phyloP scores from a whole-genome alignment of 2,888 invertebrate species.

The Calliopum simillimum region DNA sequence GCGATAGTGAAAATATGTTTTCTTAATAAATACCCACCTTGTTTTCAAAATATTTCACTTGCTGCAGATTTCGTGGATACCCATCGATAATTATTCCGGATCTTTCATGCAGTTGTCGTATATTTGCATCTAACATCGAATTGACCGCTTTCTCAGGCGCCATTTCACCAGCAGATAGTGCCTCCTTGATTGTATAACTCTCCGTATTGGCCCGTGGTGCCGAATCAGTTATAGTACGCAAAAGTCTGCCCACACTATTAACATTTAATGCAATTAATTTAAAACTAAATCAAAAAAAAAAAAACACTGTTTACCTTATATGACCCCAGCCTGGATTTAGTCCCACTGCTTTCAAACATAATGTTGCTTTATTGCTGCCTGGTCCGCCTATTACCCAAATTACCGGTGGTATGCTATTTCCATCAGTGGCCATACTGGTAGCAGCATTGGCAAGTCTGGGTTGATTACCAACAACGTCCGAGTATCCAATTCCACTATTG shows the following conservation, averaged over 20 bases:
- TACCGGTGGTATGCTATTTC: slow-evolving; percentile 63
- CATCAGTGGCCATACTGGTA: slow-evolving; percentile 48
- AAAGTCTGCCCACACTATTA: slow-evolving; percentile 78
- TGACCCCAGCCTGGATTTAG: slow-evolving; percentile 81
- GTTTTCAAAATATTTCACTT: slow-evolving; percentile 88
- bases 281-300: neutral
- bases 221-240: slow-evolving; percentile 80
- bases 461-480: slow-evolving; percentile 55
- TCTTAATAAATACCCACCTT: too few species aligned
- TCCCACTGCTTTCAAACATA: slow-evolving; percentile 80
- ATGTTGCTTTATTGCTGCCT: slow-evolving; percentile 87
- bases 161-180: slow-evolving; percentile 84
- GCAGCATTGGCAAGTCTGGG: slow-evolving; percentile 49
- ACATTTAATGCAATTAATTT: neutral
- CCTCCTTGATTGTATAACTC: slow-evolving; percentile 75
- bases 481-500: slow-evolving; percentile 3
- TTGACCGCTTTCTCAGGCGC: slow-evolving; percentile 83
- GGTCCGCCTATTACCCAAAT: slow-evolving; percentile 85
- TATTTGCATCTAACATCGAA: slow-evolving; percentile 78
- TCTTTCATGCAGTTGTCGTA: slow-evolving; percentile 72
- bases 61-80: slow-evolving; percentile 90
- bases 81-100: slow-evolving; percentile 93
- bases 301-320: slow-evolving; percentile 69
- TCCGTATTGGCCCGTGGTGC: slow-evolving; percentile 73
- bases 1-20: too few species aligned